A percentile compares a stretch with the other conserved stretches of the same genome.
These are phyloP conservation scores for Spinus pinus DNA, from an alignment of 2,797 vertebrate genomes.

Conservation along the genomic window DNA sequence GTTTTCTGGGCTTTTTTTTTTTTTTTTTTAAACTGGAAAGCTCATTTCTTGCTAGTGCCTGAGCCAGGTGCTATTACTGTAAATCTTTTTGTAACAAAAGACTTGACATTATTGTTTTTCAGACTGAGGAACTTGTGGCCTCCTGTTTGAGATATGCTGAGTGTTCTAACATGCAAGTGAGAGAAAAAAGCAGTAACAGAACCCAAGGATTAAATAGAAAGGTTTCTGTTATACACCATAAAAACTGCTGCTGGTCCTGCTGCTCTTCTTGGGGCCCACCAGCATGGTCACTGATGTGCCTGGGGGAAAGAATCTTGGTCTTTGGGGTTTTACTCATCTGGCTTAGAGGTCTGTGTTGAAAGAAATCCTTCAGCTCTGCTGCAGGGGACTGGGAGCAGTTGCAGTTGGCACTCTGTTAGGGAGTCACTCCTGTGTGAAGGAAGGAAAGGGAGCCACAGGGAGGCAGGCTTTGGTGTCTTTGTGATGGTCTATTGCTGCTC, in stretches of 20 bases:
- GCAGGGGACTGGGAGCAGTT: neutral
- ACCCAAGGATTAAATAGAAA: neutral
- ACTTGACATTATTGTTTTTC: neutral
- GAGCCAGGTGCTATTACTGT: neutral
- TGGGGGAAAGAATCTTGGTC: neutral
- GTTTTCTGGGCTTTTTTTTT: neutral
- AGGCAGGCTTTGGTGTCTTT: neutral
- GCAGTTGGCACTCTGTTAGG: neutral
- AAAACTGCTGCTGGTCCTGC: neutral
- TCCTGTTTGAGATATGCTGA: neutral
- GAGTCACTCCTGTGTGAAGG: neutral
- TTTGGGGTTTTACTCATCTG: neutral
- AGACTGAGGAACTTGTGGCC: neutral
- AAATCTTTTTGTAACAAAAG: neutral
- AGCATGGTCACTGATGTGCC: neutral
- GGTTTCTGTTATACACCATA: neutral
- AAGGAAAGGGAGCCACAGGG: neutral
- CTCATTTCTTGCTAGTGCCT: neutral
- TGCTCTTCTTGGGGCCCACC: neutral
- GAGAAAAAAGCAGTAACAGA: neutral
- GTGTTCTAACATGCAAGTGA: neutral
- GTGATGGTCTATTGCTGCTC: neutral
- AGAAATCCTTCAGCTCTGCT: neutral
- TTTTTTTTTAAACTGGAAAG: neutral
- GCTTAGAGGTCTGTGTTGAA: neutral